Conservation (phyloP, 2,113 vertebrate species). For the Dipodomys ordii region DNA sequence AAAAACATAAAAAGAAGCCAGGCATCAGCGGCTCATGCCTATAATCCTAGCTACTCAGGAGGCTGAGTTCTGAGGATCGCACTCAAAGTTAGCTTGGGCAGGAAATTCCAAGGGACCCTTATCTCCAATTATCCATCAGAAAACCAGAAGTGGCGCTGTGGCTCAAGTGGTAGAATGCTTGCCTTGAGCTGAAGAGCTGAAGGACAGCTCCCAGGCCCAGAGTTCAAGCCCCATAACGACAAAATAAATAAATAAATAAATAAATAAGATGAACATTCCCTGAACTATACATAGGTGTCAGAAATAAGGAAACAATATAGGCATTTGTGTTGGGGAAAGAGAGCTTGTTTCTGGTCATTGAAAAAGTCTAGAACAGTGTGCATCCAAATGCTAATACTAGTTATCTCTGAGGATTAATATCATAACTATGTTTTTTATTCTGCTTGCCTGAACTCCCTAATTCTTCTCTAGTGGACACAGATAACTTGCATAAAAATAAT, state of each 20-base stretch:
- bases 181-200: too few species aligned
- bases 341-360: background rate
- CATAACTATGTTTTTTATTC: background rate
- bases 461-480: constrained; percentile 4
- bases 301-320: background rate
- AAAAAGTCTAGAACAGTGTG: background rate
- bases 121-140: too few species aligned
- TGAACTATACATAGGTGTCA: background rate
- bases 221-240: too few species aligned
- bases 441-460: background rate
- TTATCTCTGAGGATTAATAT: background rate
- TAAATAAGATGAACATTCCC: background rate
- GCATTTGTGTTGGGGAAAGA: background rate
- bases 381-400: background rate
- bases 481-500: constrained; percentile 29
- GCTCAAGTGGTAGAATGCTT: too few species aligned
- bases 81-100: too few species aligned
- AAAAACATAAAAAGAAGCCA: background rate
- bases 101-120: too few species aligned
- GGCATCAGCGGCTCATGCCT: background rate
- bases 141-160: too few species aligned
- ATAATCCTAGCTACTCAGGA: too few species aligned
- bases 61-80: too few species aligned
- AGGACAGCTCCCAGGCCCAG: too few species aligned
- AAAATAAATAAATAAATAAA: background rate